These are phyloP conservation scores for Diglossa cyanea DNA, from an alignment of 2,797 vertebrate genomes.

Conservation along the genomic window DNA sequence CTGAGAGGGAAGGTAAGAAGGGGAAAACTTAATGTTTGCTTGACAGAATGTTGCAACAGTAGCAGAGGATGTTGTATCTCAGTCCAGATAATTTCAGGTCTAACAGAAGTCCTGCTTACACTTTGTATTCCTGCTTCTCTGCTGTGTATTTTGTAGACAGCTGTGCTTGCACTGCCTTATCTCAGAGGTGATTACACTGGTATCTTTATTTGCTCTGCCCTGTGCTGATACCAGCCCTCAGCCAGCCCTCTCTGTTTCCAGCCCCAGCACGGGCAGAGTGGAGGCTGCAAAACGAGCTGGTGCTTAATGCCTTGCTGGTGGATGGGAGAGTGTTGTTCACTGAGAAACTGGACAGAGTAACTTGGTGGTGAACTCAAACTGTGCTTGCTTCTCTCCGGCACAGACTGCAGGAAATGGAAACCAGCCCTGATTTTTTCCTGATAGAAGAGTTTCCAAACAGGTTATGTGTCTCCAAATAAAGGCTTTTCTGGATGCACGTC, in stretches of 20 bases:
- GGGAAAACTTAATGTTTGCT: not conserved
- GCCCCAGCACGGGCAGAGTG: not conserved
- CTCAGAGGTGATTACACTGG: not conserved
- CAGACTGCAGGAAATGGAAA: not conserved
- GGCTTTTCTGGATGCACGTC: not conserved
- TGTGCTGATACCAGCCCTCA: not conserved
- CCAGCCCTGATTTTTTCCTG: not conserved
- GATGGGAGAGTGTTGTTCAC: not conserved
- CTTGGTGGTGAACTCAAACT: not conserved
- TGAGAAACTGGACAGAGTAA: not conserved
- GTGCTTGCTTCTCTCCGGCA: not conserved
- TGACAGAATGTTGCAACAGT: not conserved
- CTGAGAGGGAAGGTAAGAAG: not conserved
- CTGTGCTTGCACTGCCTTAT: not conserved
- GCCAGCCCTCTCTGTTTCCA: not conserved
- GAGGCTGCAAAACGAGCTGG: not conserved
- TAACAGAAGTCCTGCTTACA: not conserved
- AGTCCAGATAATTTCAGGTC: not conserved
- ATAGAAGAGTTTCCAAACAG: not conserved
- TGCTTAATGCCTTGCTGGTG: not conserved
- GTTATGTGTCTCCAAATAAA: not conserved
- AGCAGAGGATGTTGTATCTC: not conserved
- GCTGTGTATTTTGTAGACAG: not conserved
- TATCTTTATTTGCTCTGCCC: not conserved
- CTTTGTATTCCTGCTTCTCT: not conserved